Conservation (phyloP, 2,888 invertebrate species). For the Drosophila subsilvestris region DNA sequence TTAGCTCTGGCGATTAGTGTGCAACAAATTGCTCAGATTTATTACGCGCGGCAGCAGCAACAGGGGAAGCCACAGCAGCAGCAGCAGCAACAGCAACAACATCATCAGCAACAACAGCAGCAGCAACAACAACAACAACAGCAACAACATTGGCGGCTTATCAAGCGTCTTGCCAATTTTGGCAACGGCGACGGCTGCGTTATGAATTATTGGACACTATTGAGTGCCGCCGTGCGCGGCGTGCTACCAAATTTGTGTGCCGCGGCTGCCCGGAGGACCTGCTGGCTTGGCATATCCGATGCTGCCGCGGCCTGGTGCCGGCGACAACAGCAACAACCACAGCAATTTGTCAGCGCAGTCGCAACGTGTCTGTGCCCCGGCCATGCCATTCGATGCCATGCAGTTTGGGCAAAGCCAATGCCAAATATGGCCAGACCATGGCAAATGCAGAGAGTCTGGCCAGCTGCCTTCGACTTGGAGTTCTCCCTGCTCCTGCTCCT, state of each 20-base stretch:
- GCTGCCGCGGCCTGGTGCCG: conserved; percentile 27
- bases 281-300: conserved; percentile 33
- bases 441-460: conserved; percentile 53
- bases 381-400: not conserved
- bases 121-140: conserved; percentile 30
- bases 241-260: conserved; percentile 79
- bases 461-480: conserved; percentile 42
- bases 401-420: conserved; percentile 72
- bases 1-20: conserved; percentile 69
- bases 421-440: conserved; percentile 72
- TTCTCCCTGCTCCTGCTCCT: conserved; percentile 1
- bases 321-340: conserved; percentile 41
- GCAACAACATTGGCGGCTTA: conserved; percentile 32
- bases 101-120: conserved; percentile 34
- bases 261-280: conserved; percentile 70
- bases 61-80: conserved; percentile 28
- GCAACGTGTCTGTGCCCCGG: conserved; percentile 59
- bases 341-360: conserved; percentile 69
- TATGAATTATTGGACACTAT: conserved; percentile 79
- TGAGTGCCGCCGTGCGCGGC: conserved; percentile 75
- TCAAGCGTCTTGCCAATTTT: conserved; percentile 52
- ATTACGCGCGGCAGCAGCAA: conserved; percentile 61
- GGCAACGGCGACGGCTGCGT: conserved; percentile 69
- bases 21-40: conserved; percentile 79
- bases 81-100: conserved; percentile 22